phyloP scores from a whole-genome alignment of 2,113 vertebrate species.

The Rhadina sibilatrix region DNA sequence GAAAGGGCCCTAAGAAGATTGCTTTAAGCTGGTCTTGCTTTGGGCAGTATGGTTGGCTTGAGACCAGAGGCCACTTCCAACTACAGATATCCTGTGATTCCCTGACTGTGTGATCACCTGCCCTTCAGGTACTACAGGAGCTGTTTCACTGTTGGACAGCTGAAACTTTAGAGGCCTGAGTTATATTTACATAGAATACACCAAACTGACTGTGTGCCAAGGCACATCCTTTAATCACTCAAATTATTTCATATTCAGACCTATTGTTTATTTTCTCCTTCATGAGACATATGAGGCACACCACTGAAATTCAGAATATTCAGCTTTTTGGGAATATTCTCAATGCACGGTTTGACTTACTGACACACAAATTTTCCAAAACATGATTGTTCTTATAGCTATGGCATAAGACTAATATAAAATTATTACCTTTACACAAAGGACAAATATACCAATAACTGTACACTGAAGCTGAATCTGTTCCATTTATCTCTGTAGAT shows the following conservation, averaged over 20 bases:
- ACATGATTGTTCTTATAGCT: not conserved
- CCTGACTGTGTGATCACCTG: not conserved
- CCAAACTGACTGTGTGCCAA: not conserved
- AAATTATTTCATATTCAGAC: not conserved
- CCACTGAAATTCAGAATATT: not conserved
- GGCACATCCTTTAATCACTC: not conserved
- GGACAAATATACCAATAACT: not conserved
- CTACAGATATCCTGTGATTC: not conserved
- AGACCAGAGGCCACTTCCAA: not conserved
- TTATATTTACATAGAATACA: not conserved
- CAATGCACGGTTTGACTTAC: not conserved
- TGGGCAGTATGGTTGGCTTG: not conserved
- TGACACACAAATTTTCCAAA: not conserved
- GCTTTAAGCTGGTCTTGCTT: not conserved
- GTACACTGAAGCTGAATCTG: not conserved
- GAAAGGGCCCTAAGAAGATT: not conserved
- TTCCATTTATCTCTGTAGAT: not conserved
- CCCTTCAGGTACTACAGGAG: not conserved
- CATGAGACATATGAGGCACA: rapidly evolving
- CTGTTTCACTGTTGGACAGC: not conserved
- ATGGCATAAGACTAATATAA: not conserved
- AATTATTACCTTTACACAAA: not conserved
- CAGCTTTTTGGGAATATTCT: not conserved
- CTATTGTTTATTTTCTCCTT: not conserved
- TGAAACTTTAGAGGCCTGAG: not conserved